Base-by-base conservation (phyloP, 2,888 invertebrate genomes). In the Bombylius discolor region DNA sequence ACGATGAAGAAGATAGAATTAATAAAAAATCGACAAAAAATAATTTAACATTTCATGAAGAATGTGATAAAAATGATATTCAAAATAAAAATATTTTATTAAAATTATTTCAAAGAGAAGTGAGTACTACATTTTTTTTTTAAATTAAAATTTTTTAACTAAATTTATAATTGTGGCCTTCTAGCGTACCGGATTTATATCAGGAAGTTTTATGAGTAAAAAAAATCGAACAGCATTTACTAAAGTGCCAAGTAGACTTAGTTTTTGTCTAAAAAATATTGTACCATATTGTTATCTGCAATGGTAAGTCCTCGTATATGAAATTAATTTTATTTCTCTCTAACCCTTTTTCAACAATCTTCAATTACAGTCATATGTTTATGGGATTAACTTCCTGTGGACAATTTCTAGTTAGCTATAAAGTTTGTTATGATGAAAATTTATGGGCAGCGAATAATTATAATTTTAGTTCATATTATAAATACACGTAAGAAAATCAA, bases 381-480 rank as follows among this genome's bases (percentile, higher is more conserved):
- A 89, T 96, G 85, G 96, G 96, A 8, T 86, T 95, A 68, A 91
- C 92, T n/a, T 86, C 90, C 65, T 94, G 94, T 72, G 94, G 95
- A 13, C 89, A 91, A 74, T 95, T 87, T 76, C 81, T 96, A 61
- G 77, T 96, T 63, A 94, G 94, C 61, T 95, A 93, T 73, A 91
- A 72, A 56, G 69, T 73, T 39, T 67, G 89, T 2, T 82, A 81
- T 67, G 76, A 77, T 60, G 77, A 79, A 61, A 77, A 74, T 60
- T 66, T 75, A 59, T 77, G n/a, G 39, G 49, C 75, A 62, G 77
- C 77, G 42, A 76, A 76, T 46, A 78, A 79, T 63, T 75, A 75
- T 58, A 78, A 77, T 63, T 81, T 79, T 65, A 76, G 77, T 64
- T 79, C 77, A 68, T 79, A 75, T 73, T 79, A 71, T 75, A 81